phyloP scores from a whole-genome alignment of 1,140 invertebrate species.

The Subanguina moxae region DNA sequence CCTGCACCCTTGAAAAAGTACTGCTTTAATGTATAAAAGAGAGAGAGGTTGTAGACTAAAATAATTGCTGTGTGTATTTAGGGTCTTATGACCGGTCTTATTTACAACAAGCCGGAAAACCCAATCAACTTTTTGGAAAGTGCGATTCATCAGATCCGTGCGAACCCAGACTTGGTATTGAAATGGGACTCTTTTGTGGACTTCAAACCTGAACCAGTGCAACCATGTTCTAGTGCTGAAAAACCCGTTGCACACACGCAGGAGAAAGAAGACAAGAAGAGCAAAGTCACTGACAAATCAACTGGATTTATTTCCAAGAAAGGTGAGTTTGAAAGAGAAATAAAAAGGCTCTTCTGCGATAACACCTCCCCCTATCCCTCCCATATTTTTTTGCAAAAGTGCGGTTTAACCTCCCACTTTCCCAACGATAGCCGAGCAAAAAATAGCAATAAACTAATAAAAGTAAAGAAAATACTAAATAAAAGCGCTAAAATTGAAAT shows the following conservation, averaged over 20 bases:
- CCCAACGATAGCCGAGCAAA: no score
- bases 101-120: conserved; percentile 57
- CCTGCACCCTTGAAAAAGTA: neutral
- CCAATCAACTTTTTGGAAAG: conserved; percentile 53
- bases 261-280: neutral
- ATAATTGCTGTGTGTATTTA: conserved; percentile 14
- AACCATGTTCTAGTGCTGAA: neutral
- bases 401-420: no score
- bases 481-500: no score
- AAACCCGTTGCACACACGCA: neutral
- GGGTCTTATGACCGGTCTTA: conserved; percentile 58
- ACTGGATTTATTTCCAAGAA: no score
- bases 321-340: no score
- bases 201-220: neutral
- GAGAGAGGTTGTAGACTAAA: no score
- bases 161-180: conserved; percentile 40
- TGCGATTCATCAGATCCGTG: conserved; percentile 35
- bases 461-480: no score
- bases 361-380: neutral
- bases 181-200: conserved; percentile 45
- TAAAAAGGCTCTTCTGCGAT: neutral
- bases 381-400: neutral
- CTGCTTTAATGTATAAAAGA: no score
- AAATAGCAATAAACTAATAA: no score
- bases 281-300: conserved; percentile 5